These are phyloP conservation scores for Alfaro cultratus DNA, from an alignment of 2,797 vertebrate genomes.

Conservation along the genomic window DNA sequence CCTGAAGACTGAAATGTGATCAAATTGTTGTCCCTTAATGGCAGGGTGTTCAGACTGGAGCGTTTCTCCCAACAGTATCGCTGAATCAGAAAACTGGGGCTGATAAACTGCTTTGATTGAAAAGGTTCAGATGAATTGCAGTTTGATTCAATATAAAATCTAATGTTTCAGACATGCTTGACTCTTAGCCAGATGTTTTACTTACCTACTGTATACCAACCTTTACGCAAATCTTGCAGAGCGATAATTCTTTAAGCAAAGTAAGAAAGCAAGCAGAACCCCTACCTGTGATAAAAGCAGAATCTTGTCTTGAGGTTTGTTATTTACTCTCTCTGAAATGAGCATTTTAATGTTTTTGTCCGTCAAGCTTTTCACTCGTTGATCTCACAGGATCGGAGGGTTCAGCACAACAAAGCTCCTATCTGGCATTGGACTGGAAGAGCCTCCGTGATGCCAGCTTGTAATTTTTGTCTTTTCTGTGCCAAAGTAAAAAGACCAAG, in stretches of 20 bases:
- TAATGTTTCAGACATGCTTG: neutral
- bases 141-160: too few relatives aligned
- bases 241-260: neutral
- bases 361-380: neutral
- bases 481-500: neutral
- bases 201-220: too few relatives aligned
- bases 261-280: neutral
- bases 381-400: neutral
- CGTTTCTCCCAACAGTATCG: too few relatives aligned
- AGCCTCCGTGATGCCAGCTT: neutral
- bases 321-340: neutral
- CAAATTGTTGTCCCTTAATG: too few relatives aligned
- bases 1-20: too few relatives aligned
- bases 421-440: neutral
- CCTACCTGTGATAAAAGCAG: neutral
- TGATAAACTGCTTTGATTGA: too few relatives aligned
- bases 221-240: neutral
- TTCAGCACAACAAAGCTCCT: neutral
- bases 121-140: too few relatives aligned
- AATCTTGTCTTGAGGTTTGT: neutral
- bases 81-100: too few relatives aligned
- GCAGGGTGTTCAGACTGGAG: too few relatives aligned
- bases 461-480: neutral
- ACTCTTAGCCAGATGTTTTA: neutral
- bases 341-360: neutral